Percentiles rank a stretch among this genome's conserved stretches.
phyloP scores from a whole-genome alignment of 2,797 vertebrate genomes.

The Pyrocephalus nanus region DNA sequence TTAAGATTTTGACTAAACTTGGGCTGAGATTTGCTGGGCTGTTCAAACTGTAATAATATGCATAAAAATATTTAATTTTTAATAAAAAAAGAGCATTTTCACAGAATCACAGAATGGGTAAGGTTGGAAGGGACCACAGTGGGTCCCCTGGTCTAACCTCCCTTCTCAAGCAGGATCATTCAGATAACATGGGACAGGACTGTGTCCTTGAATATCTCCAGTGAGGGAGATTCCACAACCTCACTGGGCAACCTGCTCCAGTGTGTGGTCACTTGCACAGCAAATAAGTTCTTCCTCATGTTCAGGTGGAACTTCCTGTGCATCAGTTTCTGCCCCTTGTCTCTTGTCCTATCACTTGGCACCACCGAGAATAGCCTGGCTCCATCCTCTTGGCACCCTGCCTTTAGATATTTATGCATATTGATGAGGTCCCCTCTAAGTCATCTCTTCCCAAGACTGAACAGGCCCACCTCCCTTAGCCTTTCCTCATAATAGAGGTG shows the following conservation, averaged over 20 bases:
- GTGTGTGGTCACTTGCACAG: accelerated
- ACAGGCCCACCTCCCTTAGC: neutral
- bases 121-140: neutral
- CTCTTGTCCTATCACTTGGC: neutral
- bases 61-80: neutral
- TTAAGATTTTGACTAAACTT: neutral
- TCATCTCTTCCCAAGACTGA: neutral
- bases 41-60: neutral
- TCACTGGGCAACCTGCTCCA: accelerated
- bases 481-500: neutral
- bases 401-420: neutral
- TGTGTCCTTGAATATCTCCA: neutral
- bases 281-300: neutral
- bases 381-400: accelerated
- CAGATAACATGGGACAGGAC: neutral
- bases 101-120: neutral
- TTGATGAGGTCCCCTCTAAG: neutral
- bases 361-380: neutral
- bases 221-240: neutral
- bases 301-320: neutral
- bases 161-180: neutral
- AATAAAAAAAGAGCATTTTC: neutral
- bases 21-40: neutral
- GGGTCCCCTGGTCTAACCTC: too few species aligned
- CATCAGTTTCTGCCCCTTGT: neutral